Evolutionary conservation across 2,888 invertebrate genomes (phyloP).

Genomic region (Watsonalla cultraria): DNA sequence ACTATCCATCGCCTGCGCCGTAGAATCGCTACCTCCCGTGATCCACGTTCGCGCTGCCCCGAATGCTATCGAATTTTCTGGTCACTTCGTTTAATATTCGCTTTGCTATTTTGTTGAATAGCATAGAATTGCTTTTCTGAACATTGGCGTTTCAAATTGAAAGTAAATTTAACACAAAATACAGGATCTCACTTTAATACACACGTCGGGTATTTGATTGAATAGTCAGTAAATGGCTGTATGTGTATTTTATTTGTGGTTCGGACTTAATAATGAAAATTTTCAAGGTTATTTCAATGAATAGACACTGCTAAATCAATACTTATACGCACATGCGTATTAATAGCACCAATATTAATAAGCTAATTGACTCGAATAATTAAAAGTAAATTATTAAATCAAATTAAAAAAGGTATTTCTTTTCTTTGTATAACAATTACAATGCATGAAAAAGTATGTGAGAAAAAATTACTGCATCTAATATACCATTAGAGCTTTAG

Average conservation of each 20-base stretch:
- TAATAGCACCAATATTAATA: too few species aligned
- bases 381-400: too few species aligned
- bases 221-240: not conserved
- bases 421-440: too few species aligned
- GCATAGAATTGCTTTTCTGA: slow-evolving; percentile 21
- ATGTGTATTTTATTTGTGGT: too few species aligned
- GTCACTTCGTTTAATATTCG: slow-evolving; percentile 44
- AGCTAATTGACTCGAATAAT: too few species aligned
- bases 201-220: not conserved
- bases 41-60: slow-evolving; percentile 18
- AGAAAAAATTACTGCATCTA: not conserved
- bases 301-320: too few species aligned
- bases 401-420: too few species aligned
- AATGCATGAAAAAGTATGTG: not conserved
- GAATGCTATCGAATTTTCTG: slow-evolving; percentile 51
- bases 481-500: not conserved
- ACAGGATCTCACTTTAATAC: not conserved
- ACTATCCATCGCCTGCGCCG: slow-evolving; percentile 5
- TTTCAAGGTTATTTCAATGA: too few species aligned
- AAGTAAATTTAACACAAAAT: not conserved
- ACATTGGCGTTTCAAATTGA: slow-evolving; percentile 9
- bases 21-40: slow-evolving; percentile 15
- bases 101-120: slow-evolving; percentile 38
- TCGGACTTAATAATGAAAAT: too few species aligned
- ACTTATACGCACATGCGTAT: too few species aligned